Evolutionary conservation across 2,113 vertebrate genomes (phyloP).

Genomic region (Perccottus glenii): DNA sequence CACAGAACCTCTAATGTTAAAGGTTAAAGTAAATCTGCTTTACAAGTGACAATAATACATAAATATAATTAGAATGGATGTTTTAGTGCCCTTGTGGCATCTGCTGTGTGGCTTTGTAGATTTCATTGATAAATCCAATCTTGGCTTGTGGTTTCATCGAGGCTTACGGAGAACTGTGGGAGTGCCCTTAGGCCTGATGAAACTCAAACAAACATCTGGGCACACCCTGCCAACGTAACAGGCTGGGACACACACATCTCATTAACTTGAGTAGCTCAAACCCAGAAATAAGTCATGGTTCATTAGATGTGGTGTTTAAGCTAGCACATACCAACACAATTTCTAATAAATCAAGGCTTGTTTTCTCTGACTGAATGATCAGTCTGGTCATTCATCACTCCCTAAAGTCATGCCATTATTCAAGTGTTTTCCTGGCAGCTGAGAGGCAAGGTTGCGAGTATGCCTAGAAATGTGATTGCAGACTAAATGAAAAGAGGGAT

Average conservation of each 20-base stretch:
- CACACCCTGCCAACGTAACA: constrained; percentile 22
- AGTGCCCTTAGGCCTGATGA: constrained; percentile 32
- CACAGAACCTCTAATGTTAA: background rate
- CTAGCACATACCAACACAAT: constrained; percentile 31
- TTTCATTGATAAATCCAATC: constrained; percentile 33
- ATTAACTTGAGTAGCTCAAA: constrained; percentile 49
- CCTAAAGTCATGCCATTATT: constrained; percentile 27
- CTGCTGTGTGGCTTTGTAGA: constrained; percentile 14
- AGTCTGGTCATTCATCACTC: constrained; percentile 25
- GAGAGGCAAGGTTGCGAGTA: constrained; percentile 19
- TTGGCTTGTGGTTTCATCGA: constrained; percentile 8
- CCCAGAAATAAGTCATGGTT: constrained; percentile 25
- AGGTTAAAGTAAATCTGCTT: constrained; percentile 32
- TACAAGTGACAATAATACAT: constrained; percentile 2
- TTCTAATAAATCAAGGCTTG: constrained; percentile 36
- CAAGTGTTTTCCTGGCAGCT: constrained; percentile 26
- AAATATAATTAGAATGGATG: constrained; percentile 15
- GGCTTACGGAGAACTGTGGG: constrained; percentile 21
- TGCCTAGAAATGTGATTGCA: constrained; percentile 51
- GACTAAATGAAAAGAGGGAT: constrained; percentile 40
- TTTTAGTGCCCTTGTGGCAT: constrained; percentile 33
- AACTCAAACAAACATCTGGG: constrained; percentile 54
- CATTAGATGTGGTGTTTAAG: constrained; percentile 28
- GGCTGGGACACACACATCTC: constrained; percentile 1
- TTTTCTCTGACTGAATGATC: constrained; percentile 25